Evolutionary conservation across 2,888 invertebrate species (phyloP).

Genomic region (Chaetoderma sp.): DNA sequence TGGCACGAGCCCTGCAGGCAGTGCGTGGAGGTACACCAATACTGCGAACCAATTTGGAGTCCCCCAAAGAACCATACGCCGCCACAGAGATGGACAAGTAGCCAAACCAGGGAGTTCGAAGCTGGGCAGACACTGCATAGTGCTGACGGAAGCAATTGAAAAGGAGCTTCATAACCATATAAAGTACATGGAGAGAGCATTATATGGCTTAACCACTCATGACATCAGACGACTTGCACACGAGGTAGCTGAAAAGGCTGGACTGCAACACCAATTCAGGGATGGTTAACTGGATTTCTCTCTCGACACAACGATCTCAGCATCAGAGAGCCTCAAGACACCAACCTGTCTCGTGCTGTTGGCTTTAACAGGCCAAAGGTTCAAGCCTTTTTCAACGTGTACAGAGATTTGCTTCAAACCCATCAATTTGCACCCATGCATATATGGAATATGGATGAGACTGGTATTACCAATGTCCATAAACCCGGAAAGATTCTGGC

Average conservation of each 20-base stretch:
- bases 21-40: no score
- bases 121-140: no score
- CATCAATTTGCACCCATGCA: background rate
- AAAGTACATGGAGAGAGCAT: no score
- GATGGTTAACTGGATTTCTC: constrained; percentile 28
- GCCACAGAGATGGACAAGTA: no score
- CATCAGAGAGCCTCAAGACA: constrained; percentile 30
- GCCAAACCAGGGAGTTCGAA: no score
- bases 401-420: constrained; percentile 1
- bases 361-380: constrained; percentile 34
- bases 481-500: constrained; percentile 29
- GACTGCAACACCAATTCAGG: no score
- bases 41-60: no score
- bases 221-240: background rate
- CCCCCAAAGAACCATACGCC: no score
- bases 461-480: constrained; percentile 32
- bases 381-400: constrained; percentile 24
- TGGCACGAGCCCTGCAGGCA: no score
- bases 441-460: constrained; percentile 37
- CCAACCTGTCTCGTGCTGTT: constrained; percentile 30
- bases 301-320: constrained; percentile 23
- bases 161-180: no score
- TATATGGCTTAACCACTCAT: constrained; percentile 5
- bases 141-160: no score
- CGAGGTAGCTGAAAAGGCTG: no score